Base-by-base conservation (phyloP, 1,140 invertebrate genomes). In the Temnothorax nylanderi region DNA sequence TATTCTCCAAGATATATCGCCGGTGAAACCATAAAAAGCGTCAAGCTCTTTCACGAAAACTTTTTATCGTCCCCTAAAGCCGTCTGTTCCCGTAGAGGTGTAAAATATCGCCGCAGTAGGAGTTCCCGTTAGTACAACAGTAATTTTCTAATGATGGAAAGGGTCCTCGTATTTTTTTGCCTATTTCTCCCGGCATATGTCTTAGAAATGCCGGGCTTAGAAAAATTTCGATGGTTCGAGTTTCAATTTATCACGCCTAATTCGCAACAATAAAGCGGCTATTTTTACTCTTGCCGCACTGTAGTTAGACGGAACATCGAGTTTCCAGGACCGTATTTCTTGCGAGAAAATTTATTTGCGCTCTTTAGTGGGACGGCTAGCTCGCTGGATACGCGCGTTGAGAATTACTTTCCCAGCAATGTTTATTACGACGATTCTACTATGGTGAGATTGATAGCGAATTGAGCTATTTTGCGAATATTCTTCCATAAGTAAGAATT, bases 91-190 rank as follows among this genome's bases (percentile, higher is more conserved):
- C 26, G n/a, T 47, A 47, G 54, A 84, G 69, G 54, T 74, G 80
- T 75, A 74, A 84, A 84, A 84, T 84, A 84, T 84, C 32, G 80
- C 13, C 56, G 69, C 80, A 21, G 80, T 41, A 74, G 69, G 69
- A 84, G 69, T 74, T 84, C 26, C 44, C 44, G 72, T 75, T 84
- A 54, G 69, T 62, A 47, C 32, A 75, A 84, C 54, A 60, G 80
- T 84, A 74, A 84, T 84, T 84, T 84, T 84, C 54, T 84, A 84
- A 84, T 75, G 80, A 84, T 60, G 69, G 54, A 75, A 75, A 26
- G 41, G 41, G 58, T 60, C 56, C 41, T 41, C 26, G 41, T 37
- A 21, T 34, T 58, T 37, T 67, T 69, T 41, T 69, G 10, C 18
- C 34, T 47, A 77, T 85, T 58, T 6, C 32, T 3, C n/a, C n/a